phyloP scores from a whole-genome alignment of 2,888 invertebrate species.

The Volucella inflata region DNA sequence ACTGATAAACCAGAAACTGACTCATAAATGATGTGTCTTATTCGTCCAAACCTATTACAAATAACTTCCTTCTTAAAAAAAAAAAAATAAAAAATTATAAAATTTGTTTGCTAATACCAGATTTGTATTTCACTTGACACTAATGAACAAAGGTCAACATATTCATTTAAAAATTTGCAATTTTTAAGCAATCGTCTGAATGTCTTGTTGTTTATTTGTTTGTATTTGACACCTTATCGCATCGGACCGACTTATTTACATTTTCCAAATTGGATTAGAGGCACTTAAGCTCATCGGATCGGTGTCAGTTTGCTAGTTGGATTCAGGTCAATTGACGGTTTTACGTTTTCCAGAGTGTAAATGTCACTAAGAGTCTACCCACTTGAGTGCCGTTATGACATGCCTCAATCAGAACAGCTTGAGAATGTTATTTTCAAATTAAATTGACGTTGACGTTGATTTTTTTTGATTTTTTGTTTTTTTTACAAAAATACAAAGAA shows the following conservation, averaged over 20 bases:
- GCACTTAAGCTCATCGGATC: slow-evolving; percentile 34
- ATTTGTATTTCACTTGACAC: too few relatives aligned
- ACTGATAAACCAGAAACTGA: too few relatives aligned
- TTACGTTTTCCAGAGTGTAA: slow-evolving; percentile 17
- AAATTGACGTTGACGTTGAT: slow-evolving; percentile 12
- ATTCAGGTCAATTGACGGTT: slow-evolving; percentile 43
- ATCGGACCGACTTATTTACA: slow-evolving; percentile 17
- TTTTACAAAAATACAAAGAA: slow-evolving; percentile 17
- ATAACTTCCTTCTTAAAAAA: too few relatives aligned
- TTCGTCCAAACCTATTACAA: too few relatives aligned
- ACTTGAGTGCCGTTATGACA: slow-evolving; percentile 24
- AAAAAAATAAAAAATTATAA: too few relatives aligned
- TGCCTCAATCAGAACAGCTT: slow-evolving; percentile 11
- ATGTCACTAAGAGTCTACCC: slow-evolving; percentile 19
- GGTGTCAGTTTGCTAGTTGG: slow-evolving; percentile 36
- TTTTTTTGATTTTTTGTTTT: not conserved
- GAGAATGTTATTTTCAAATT: not conserved
- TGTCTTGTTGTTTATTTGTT: slow-evolving; percentile 17
- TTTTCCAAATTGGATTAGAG: slow-evolving; percentile 45
- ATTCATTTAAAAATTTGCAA: too few relatives aligned
- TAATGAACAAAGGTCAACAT: too few relatives aligned
- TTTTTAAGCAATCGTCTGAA: not conserved
- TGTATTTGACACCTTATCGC: slow-evolving; percentile 32
- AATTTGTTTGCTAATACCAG: too few relatives aligned
- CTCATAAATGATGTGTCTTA: too few relatives aligned